Conservation (phyloP, 2,113 vertebrate genomes). For the Campylomormyrus tamandua region DNA sequence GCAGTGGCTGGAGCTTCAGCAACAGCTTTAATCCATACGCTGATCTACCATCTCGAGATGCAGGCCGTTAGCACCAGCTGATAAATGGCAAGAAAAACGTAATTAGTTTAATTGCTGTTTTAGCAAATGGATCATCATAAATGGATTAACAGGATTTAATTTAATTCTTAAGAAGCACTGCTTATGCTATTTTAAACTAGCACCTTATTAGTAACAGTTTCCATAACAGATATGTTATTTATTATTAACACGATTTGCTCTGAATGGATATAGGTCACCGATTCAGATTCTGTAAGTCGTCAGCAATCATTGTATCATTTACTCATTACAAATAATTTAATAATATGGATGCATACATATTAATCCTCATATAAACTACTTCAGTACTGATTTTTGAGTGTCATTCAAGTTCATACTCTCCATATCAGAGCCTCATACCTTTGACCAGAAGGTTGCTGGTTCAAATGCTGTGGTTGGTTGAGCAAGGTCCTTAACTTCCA, state of each 20-base stretch:
- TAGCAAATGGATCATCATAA: slow-evolving; percentile 9
- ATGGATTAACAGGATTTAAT: slow-evolving; percentile 17
- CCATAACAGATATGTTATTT: background rate
- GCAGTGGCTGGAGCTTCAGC: background rate
- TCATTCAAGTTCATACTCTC: background rate
- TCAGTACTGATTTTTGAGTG: background rate
- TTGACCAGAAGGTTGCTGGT: background rate
- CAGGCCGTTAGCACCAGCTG: background rate
- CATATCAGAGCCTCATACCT: background rate
- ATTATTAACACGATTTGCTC: slow-evolving; percentile 18
- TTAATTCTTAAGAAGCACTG: slow-evolving; percentile 18
- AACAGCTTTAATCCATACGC: background rate
- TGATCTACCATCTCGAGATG: background rate
- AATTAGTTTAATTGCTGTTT: slow-evolving; percentile 7
- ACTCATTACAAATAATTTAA: background rate
- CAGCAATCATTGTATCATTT: background rate
- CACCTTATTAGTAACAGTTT: slow-evolving; percentile 18
- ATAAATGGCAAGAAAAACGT: background rate
- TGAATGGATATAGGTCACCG: background rate
- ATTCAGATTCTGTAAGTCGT: background rate
- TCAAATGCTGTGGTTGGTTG: background rate
- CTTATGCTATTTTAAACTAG: slow-evolving; percentile 14
- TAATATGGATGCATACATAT: background rate
- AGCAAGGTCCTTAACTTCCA: background rate
- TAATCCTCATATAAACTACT: background rate